Evolutionary conservation across 2,797 vertebrate genomes (phyloP).

Genomic region (Luscinia megarhynchos): DNA sequence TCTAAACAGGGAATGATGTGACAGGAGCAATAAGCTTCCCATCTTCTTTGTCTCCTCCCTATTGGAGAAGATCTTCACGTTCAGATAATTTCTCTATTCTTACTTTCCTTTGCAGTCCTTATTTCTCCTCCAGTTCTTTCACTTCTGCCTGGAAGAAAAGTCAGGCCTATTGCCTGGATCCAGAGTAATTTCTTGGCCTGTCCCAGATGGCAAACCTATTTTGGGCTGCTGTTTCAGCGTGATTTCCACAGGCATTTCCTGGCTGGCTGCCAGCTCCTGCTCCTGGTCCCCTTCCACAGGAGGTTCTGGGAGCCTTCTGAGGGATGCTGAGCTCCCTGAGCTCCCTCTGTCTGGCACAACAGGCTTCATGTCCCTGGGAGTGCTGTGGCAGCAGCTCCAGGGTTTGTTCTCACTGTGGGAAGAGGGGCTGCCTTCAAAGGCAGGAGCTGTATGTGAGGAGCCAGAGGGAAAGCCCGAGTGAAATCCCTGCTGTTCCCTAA

Average conservation of each 20-base stretch:
- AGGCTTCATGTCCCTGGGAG: neutral
- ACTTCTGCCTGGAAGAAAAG: neutral
- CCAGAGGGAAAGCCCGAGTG: neutral
- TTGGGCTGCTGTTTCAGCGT: rapidly evolving
- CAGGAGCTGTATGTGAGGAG: neutral
- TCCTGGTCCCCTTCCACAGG: rapidly evolving
- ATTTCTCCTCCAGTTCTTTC: neutral
- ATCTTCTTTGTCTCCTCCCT: neutral
- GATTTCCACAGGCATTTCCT: neutral
- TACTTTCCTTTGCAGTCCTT: neutral
- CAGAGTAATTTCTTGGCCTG: neutral
- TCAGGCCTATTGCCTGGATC: neutral
- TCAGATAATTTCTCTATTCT: neutral
- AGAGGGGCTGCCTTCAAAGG: neutral
- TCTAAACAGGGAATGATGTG: neutral
- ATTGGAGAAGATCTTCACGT: neutral
- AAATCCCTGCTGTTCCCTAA: neutral
- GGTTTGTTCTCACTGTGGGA: neutral
- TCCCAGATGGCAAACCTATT: neutral
- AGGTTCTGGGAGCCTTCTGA: neutral
- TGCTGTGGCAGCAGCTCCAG: rapidly evolving
- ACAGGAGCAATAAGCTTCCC: neutral
- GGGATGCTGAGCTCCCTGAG: neutral
- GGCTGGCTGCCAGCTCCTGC: neutral
- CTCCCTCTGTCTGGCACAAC: neutral